Evolutionary conservation across 2,888 invertebrate species (phyloP).

Genomic region (Ferrisia virgata): DNA sequence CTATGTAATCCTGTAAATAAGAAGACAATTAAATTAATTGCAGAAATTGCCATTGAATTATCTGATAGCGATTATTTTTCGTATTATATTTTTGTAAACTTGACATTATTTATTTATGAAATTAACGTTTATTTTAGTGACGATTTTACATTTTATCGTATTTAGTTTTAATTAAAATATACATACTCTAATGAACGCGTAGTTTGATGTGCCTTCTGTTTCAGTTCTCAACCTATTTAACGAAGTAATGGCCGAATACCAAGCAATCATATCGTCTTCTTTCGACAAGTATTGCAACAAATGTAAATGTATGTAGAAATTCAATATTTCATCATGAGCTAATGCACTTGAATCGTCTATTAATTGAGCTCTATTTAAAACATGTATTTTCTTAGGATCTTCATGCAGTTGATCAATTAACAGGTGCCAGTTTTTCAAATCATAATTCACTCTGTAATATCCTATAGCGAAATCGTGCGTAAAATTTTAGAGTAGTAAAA

Average conservation of each 20-base stretch:
- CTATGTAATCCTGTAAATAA: neutral
- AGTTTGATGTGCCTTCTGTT: neutral
- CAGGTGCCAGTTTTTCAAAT: conserved; percentile 65
- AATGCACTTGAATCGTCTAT: conserved; percentile 76
- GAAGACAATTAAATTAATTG: too few species aligned
- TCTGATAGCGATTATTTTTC: too few species aligned
- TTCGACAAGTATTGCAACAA: conserved; percentile 66
- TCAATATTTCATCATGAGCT: conserved; percentile 62
- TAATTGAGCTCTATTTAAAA: conserved; percentile 70
- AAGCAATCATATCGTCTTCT: conserved; percentile 69
- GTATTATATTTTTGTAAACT: neutral
- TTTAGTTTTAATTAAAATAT: too few species aligned
- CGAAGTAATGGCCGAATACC: conserved; percentile 21
- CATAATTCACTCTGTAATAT: conserved; percentile 72
- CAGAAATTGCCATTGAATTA: too few species aligned
- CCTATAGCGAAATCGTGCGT: conserved; percentile 50
- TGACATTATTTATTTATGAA: neutral
- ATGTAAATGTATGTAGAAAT: conserved; percentile 63
- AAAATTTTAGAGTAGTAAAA: neutral
- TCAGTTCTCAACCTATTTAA: neutral
- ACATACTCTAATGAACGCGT: neutral
- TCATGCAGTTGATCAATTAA: conserved; percentile 64
- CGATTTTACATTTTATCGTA: too few species aligned
- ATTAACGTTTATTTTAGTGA: too few species aligned
- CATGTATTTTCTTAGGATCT: conserved; percentile 55